These are phyloP conservation scores for Acanthornis magna DNA, from an alignment of 2,797 vertebrate species.

Conservation along the genomic window DNA sequence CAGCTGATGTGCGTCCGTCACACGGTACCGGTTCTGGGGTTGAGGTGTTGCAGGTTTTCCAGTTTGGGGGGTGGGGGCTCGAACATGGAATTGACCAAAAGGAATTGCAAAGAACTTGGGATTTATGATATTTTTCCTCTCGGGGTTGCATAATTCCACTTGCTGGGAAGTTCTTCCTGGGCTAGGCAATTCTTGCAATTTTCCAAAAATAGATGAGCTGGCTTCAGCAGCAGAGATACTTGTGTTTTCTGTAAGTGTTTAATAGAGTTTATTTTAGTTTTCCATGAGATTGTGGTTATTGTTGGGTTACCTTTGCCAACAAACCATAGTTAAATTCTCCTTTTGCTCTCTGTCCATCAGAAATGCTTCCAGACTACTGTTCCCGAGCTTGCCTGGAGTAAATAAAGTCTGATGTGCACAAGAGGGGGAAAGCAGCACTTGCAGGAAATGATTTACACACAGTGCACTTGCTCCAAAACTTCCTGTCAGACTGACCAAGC, in stretches of 20 bases:
- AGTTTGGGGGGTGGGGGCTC: rapidly evolving
- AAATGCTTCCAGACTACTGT: background rate
- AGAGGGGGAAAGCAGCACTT: background rate
- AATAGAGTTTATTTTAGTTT: background rate
- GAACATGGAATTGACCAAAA: background rate
- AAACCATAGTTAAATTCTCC: background rate
- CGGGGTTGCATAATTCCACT: background rate
- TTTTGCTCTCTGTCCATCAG: background rate
- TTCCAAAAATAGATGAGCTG: background rate
- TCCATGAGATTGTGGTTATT: background rate
- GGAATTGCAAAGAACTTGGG: background rate
- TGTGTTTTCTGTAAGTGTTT: background rate
- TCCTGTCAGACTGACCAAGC: background rate
- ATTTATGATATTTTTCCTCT: background rate
- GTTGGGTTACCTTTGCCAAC: background rate
- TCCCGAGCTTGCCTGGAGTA: background rate
- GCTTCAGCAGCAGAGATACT: background rate
- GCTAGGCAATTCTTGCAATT: background rate
- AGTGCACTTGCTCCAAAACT: background rate
- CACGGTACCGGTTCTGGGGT: background rate
- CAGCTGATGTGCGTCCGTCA: rapidly evolving
- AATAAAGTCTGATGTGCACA: background rate
- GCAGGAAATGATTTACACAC: background rate
- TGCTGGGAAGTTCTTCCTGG: background rate
- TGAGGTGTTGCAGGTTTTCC: background rate